Percentiles rank a stretch among this genome's conserved stretches.
phyloP scores from a whole-genome alignment of 2,797 vertebrate species.

The Peromyscus eremicus region DNA sequence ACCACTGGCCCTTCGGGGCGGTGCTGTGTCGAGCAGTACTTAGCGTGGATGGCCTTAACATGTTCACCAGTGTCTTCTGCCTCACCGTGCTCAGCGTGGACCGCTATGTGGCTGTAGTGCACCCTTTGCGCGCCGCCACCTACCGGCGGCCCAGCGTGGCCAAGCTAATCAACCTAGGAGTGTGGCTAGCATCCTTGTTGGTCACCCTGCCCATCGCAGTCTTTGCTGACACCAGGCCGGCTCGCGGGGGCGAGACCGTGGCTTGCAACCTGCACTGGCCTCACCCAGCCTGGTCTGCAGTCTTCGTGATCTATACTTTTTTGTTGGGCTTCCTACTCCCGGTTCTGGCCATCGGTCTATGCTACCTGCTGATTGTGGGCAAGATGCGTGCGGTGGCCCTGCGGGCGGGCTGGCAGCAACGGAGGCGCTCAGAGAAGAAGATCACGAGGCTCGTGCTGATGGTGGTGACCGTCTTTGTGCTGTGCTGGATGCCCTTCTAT shows the following conservation, averaged over 20 bases:
- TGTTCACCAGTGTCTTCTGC: constrained; percentile 85
- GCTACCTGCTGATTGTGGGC: constrained; percentile 81
- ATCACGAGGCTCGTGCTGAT: constrained; percentile 79
- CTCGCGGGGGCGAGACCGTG: constrained; percentile 53
- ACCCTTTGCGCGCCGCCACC: constrained; percentile 78
- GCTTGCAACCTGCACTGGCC: constrained; percentile 84
- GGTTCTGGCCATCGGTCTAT: constrained; percentile 76
- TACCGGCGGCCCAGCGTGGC: constrained; percentile 79
- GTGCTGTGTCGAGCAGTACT: constrained; percentile 82
- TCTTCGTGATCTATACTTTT: constrained; percentile 82
- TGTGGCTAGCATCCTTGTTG: constrained; percentile 80
- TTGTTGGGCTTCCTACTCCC: constrained; percentile 81
- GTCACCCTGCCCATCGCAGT: constrained; percentile 82
- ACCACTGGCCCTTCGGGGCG: constrained; percentile 82
- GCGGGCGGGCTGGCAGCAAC: constrained; percentile 81
- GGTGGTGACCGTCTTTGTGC: constrained; percentile 80
- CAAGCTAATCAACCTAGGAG: constrained; percentile 79
- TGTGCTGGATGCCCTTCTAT: constrained; percentile 84
- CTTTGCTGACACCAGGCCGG: constrained; percentile 75
- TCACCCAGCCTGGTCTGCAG: constrained; percentile 76
- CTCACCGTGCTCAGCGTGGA: constrained; percentile 82
- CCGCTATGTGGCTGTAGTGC: constrained; percentile 82
- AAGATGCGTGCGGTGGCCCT: constrained; percentile 80
- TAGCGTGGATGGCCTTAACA: constrained; percentile 83
- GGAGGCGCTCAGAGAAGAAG: constrained; percentile 77